phyloP scores from a whole-genome alignment of 2,888 invertebrate species.

The Philereme vetulata region DNA sequence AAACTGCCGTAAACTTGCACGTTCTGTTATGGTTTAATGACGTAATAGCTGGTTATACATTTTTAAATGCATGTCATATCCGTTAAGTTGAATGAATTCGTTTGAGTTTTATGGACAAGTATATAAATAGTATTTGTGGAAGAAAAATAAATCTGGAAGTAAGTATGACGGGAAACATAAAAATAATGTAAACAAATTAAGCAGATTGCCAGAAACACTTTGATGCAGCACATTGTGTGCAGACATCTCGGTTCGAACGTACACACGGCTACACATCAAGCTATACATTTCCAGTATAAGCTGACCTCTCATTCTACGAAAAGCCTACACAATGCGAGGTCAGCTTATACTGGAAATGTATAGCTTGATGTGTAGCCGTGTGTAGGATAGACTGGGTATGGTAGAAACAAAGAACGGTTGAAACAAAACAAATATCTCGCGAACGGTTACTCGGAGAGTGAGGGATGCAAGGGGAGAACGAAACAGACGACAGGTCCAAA shows the following conservation, averaged over 20 bases:
- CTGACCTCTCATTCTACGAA: too few species aligned
- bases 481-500: too few species aligned
- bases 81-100: slow-evolving; percentile 30
- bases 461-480: too few species aligned
- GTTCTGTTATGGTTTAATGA: slow-evolving; percentile 46
- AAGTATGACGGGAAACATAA: slow-evolving; percentile 15
- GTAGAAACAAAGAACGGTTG: too few species aligned
- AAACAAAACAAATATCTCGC: too few species aligned
- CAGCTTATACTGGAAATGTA: too few species aligned
- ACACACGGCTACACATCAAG: too few species aligned
- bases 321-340: too few species aligned
- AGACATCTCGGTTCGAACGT: neutral
- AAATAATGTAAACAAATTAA: slow-evolving; percentile 10
- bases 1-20: slow-evolving; percentile 50
- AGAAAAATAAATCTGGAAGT: slow-evolving; percentile 10
- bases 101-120: slow-evolving; percentile 5
- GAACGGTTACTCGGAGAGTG: too few species aligned
- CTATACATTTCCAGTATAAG: too few species aligned
- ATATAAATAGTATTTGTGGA: slow-evolving; percentile 11
- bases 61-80: slow-evolving; percentile 41
- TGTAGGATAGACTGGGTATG: too few species aligned
- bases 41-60: slow-evolving; percentile 48
- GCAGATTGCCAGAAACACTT: slow-evolving; percentile 13
- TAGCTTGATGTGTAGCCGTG: too few species aligned
- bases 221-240: neutral